phyloP scores from a whole-genome alignment of 2,888 invertebrate species.

The Coleophora deauratella region DNA sequence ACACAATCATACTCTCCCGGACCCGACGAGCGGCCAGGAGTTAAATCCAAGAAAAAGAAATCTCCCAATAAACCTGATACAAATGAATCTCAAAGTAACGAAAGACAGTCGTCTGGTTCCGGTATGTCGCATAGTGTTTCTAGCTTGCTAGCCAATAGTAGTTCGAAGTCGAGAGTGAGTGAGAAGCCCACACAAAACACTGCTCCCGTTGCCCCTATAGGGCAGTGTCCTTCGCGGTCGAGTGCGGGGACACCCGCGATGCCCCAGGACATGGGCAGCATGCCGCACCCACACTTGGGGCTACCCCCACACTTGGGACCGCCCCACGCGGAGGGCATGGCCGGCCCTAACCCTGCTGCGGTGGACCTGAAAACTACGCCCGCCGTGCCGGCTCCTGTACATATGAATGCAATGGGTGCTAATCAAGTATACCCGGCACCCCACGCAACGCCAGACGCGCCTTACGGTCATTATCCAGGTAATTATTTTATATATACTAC shows the following conservation, averaged over 20 bases:
- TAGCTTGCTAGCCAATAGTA: constrained; percentile 42
- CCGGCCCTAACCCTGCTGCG: constrained; percentile 18
- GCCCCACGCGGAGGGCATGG: constrained; percentile 16
- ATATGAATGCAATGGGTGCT: constrained; percentile 30
- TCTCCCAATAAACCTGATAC: constrained; percentile 48
- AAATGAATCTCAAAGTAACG: constrained; percentile 36
- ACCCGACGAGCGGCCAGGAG: constrained; percentile 43
- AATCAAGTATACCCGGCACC: constrained; percentile 35
- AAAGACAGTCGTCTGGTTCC: constrained; percentile 26
- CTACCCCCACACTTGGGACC: constrained; percentile 28
- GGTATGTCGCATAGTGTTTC: constrained; percentile 64
- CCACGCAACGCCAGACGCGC: constrained; percentile 44
- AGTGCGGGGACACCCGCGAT: constrained; percentile 19
- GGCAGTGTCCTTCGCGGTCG: constrained; percentile 19
- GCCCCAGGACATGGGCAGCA: constrained; percentile 24
- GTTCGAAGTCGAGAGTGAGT: constrained; percentile 24
- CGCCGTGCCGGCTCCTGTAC: constrained; percentile 20
- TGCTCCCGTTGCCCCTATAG: constrained; percentile 27
- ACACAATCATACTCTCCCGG: constrained; percentile 66
- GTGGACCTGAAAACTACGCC: neutral
- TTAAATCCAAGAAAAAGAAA: constrained; percentile 58
- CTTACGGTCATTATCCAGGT: constrained; percentile 63
- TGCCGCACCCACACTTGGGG: constrained; percentile 18
- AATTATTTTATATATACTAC: constrained; percentile 13
- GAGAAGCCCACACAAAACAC: constrained; percentile 25